A percentile compares a stretch with the other conserved stretches of the same genome.
Conservation (phyloP, 1,140 invertebrate genomes). For the Asobara japonica region DNA sequence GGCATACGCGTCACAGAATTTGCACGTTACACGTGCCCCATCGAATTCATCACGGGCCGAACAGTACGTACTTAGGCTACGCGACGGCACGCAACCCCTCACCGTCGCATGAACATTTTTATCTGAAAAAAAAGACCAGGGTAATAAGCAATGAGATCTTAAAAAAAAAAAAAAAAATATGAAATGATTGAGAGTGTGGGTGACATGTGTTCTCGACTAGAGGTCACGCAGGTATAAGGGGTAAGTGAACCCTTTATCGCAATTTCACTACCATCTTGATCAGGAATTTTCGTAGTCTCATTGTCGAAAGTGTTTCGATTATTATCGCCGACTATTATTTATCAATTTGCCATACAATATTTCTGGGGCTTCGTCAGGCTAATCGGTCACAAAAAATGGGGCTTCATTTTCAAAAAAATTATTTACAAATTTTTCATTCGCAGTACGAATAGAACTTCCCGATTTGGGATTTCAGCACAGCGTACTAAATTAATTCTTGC, state of each 20-base stretch:
- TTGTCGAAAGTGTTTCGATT: no score
- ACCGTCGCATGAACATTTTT: slow-evolving; percentile 52
- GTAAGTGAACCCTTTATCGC: background rate
- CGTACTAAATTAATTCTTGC: no score
- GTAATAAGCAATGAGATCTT: slow-evolving; percentile 7
- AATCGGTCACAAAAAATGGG: no score
- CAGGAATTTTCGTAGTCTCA: no score
- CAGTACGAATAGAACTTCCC: no score
- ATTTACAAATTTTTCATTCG: no score
- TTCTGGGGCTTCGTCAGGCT: no score
- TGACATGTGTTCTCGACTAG: background rate
- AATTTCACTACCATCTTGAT: background rate
- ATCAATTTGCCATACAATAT: no score
- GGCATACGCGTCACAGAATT: slow-evolving; percentile 51
- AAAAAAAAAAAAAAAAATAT: background rate
- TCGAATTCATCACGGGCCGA: slow-evolving; percentile 43
- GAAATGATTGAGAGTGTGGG: background rate
- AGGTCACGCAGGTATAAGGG: background rate
- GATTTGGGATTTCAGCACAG: no score
- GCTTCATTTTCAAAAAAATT: no score
- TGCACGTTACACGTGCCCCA: slow-evolving; percentile 49
- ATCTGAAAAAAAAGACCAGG: slow-evolving; percentile 47
- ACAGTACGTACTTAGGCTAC: slow-evolving; percentile 48
- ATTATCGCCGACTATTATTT: background rate
- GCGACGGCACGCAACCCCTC: slow-evolving; percentile 52